phyloP scores from a whole-genome alignment of 92 coral and sea anemone species.

The Diadumene lineata region DNA sequence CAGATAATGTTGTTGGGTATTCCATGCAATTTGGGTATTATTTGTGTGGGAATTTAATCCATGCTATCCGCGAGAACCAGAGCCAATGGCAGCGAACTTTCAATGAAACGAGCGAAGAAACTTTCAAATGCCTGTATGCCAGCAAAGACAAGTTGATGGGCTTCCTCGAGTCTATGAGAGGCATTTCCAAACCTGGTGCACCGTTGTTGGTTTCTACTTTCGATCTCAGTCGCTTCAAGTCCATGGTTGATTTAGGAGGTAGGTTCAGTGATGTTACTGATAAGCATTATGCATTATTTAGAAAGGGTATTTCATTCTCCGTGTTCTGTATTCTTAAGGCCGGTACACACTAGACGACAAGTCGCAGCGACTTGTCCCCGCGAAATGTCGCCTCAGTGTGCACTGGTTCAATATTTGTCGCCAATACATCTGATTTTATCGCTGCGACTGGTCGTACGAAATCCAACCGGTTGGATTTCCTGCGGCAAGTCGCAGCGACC shows the following conservation, averaged over 20 bases:
- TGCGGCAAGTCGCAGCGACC: too few relatives aligned
- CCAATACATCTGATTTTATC: too few relatives aligned
- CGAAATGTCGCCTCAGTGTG: too few relatives aligned
- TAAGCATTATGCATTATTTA: too few relatives aligned
- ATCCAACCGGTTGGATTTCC: too few relatives aligned
- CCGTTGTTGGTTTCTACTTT: conserved; percentile 16
- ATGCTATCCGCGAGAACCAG: conserved; percentile 34
- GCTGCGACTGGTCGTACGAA: too few relatives aligned
- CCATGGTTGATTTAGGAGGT: conserved; percentile 43
- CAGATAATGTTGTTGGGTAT: conserved; percentile 5
- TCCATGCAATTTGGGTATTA: not conserved
- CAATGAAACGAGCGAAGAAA: conserved; percentile 26
- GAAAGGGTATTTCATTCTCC: too few relatives aligned
- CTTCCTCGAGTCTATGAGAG: conserved; percentile 28
- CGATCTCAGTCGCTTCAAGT: conserved; percentile 26
- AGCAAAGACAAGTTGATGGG: conserved; percentile 12
- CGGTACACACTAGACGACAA: too few relatives aligned
- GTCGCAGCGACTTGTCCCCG: too few relatives aligned
- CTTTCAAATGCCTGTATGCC: conserved; percentile 25
- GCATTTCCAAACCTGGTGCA: conserved; percentile 21
- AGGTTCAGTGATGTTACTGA: too few relatives aligned
- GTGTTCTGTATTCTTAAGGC: too few relatives aligned
- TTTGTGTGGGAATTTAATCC: not conserved
- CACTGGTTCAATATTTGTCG: too few relatives aligned
- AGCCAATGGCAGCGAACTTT: conserved; percentile 44